Base-by-base conservation (phyloP, 2,888 invertebrate species). In the Aporophyla nigra region DNA sequence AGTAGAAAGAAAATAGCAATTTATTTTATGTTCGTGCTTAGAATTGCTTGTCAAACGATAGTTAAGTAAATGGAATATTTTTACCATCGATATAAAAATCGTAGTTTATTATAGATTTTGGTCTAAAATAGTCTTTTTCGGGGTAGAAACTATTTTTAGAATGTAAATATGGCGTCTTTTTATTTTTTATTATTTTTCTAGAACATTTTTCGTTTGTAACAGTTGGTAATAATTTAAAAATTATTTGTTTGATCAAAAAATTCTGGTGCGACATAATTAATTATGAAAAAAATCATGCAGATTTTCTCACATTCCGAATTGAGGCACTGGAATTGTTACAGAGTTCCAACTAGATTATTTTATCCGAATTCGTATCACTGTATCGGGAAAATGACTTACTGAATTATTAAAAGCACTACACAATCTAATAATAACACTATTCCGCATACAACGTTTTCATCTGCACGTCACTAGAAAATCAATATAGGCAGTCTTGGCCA, bases 391-490 rank as follows among this genome's bases (percentile, higher is more conserved):
- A 54, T 27, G 40, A 84, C 88, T 88, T 85, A 88, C 89, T 84
- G 77, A 84, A 86, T 87, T 78, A 83, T 78, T 84, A 83, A 83
- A 81, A 83, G 68, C 90, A 92, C 90, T 85, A 90, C 91, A 91
- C 91, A 90, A 87, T 90, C 89, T 93, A 93, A 91, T 93, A 94
- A 94, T 93, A 95, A 93, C 93, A 95, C 93, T 90, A 91, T 90
- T 93, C 95, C 94, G 94, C 95, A 95, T 93, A 89, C 90, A 91
- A 88, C 89, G 91, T 93, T 89, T 88, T 87, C 74, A 84, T 89
- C 84, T 90, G 90, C 89, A 95, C 94, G 95, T 95, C 95, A 95
- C 92, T 76, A 84, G 89, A 96, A 96, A 96, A 96, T 96, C 96
- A 93, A 96, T 96, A 96, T 90, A 86, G 62, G 76, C 86, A 84